phyloP scores from a whole-genome alignment of 2,888 invertebrate genomes.

The Cosmopolites sordidus region DNA sequence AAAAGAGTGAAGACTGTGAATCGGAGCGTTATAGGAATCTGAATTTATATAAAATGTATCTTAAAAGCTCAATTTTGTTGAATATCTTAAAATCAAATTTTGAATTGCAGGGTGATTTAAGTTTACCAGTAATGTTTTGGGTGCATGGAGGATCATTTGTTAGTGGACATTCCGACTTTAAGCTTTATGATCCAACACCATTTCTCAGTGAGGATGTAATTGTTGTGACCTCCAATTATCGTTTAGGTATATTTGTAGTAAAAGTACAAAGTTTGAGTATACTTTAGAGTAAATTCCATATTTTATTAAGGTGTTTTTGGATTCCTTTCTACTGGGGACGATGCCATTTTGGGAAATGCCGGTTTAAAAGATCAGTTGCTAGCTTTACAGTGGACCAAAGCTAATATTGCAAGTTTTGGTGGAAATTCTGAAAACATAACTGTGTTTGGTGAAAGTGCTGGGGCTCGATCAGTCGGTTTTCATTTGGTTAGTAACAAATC shows the following conservation, averaged over 20 bases:
- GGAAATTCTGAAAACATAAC: slow-evolving; percentile 27
- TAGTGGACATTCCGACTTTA: slow-evolving; percentile 35
- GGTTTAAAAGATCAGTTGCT: slow-evolving; percentile 30
- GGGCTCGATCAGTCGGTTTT: slow-evolving; percentile 27
- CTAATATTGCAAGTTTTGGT: slow-evolving; percentile 28
- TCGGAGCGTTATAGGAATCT: too few relatives aligned
- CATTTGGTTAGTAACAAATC: slow-evolving; percentile 26
- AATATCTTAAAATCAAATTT: too few relatives aligned
- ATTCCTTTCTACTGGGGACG: slow-evolving; percentile 30
- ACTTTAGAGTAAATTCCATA: too few relatives aligned
- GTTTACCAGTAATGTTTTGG: slow-evolving; percentile 45
- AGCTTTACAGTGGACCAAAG: slow-evolving; percentile 27
- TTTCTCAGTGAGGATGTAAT: slow-evolving; percentile 41
- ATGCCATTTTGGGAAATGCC: slow-evolving; percentile 26
- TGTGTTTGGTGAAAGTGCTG: slow-evolving; percentile 31
- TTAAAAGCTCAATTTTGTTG: too few relatives aligned
- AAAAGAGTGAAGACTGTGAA: too few relatives aligned
- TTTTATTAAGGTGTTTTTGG: slow-evolving; percentile 33
- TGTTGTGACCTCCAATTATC: slow-evolving; percentile 34
- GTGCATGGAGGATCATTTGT: slow-evolving; percentile 47
- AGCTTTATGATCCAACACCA: slow-evolving; percentile 40
- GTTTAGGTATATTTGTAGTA: slow-evolving; percentile 32
- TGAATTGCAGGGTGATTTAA: too few relatives aligned
- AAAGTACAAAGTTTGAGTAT: too few relatives aligned
- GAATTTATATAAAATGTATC: too few relatives aligned